phyloP scores from a whole-genome alignment of 2,888 invertebrate genomes.

The Athrips mouffetella region DNA sequence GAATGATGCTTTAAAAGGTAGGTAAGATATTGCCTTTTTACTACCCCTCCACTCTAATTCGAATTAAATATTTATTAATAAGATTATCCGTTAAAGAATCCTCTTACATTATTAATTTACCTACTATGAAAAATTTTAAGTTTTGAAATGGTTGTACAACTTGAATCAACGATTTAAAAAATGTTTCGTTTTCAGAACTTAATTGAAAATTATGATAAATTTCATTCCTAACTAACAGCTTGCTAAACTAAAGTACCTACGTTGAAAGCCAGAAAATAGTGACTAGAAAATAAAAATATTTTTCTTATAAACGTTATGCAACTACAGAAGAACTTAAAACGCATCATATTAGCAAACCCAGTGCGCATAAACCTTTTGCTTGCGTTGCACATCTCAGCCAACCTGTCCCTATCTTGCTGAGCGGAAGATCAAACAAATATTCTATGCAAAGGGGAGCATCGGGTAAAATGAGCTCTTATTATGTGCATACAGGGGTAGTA shows the following conservation, averaged over 20 bases:
- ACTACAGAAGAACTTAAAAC: not conserved
- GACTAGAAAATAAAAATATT: not conserved
- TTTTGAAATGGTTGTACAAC: not conserved
- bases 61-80: conserved; percentile 8
- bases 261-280: no score
- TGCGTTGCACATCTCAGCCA: conserved; percentile 27
- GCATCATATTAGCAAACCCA: conserved; percentile 2
- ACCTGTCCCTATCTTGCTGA: conserved; percentile 40
- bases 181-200: no score
- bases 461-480: conserved; percentile 56
- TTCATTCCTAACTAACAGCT: no score
- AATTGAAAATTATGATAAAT: no score
- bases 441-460: conserved; percentile 57
- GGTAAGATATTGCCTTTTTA: conserved; percentile 11
- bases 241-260: no score
- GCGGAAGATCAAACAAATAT: conserved; percentile 71
- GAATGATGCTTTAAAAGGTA: not conserved
- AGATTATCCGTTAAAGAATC: not conserved
- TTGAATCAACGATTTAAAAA: no score
- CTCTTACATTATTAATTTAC: conserved; percentile 1
- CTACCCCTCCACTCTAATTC: conserved; percentile 2
- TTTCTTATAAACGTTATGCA: not conserved
- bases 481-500: conserved; percentile 58
- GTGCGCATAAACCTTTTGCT: conserved; percentile 22
- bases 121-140: conserved; percentile 1